These are phyloP conservation scores for Chelonia mydas DNA, from an alignment of 2,797 vertebrate species.

Conservation along the genomic window DNA sequence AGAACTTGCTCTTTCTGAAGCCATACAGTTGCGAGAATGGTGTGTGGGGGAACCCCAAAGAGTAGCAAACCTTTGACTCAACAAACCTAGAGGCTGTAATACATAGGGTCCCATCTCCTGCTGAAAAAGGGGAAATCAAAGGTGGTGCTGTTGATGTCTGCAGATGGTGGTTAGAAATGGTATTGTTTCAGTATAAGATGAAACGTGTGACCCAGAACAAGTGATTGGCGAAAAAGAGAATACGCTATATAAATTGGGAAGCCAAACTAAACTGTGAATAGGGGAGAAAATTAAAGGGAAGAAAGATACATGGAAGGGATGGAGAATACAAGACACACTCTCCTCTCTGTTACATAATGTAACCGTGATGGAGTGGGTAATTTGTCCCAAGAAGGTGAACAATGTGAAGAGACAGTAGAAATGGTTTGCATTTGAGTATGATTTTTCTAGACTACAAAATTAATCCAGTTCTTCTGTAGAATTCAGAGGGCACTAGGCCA, in stretches of 20 bases:
- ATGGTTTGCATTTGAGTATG: constrained; percentile 43
- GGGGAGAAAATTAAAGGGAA: not conserved
- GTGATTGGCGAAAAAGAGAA: not conserved
- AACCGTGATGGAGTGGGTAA: constrained; percentile 19
- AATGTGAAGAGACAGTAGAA: constrained; percentile 34
- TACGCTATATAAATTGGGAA: not conserved
- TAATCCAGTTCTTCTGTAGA: constrained; percentile 10
- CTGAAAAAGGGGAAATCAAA: not conserved
- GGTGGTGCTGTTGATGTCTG: not conserved
- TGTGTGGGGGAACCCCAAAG: not conserved
- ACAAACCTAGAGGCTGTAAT: not conserved
- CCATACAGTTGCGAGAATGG: not conserved
- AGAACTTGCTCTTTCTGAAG: too few relatives aligned
- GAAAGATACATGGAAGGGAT: not conserved
- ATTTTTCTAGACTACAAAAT: constrained; percentile 41
- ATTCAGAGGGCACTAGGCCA: constrained; percentile 26
- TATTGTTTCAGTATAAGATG: not conserved
- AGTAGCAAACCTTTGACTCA: not conserved
- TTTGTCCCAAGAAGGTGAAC: constrained; percentile 69
- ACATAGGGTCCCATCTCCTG: not conserved
- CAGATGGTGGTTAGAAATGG: not conserved
- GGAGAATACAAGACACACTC: accelerated
- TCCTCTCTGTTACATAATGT: constrained; percentile 9
- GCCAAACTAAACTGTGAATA: not conserved
- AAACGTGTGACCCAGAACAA: not conserved